A percentile compares a stretch with the other conserved stretches of the same genome.
Conservation (phyloP, 2,797 vertebrate species). For the Sebastes reedi region DNA sequence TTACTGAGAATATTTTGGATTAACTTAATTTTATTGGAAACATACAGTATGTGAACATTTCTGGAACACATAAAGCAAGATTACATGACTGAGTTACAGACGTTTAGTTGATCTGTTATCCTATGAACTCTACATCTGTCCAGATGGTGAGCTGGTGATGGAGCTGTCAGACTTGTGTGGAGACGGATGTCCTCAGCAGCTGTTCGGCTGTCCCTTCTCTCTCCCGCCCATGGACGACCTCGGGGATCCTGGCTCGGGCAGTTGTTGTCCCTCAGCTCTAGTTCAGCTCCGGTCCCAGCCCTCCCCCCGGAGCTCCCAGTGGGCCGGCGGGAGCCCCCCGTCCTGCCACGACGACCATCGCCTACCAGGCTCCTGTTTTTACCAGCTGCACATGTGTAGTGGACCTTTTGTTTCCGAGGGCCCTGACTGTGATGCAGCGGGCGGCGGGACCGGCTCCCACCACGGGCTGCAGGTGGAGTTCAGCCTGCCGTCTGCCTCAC, state of each 20-base stretch:
- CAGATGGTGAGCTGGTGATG: constrained; percentile 71
- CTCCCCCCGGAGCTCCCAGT: constrained; percentile 46
- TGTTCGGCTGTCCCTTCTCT: constrained; percentile 64
- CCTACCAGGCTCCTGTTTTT: constrained; percentile 73
- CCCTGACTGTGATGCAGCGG: constrained; percentile 25
- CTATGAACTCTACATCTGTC: not conserved
- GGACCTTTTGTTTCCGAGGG: constrained; percentile 71
- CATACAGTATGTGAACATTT: not conserved
- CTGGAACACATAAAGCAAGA: not conserved
- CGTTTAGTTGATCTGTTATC: not conserved
- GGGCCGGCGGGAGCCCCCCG: constrained; percentile 38
- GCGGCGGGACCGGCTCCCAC: constrained; percentile 36
- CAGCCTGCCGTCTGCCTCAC: constrained; percentile 70
- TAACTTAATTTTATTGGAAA: not conserved
- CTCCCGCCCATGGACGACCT: constrained; percentile 57
- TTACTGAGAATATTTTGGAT: not conserved
- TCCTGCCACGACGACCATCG: constrained; percentile 45
- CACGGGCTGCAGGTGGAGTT: constrained; percentile 84
- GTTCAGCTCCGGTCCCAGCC: constrained; percentile 54
- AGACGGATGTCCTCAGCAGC: constrained; percentile 61
- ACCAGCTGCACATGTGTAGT: constrained; percentile 65
- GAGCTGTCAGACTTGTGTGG: constrained; percentile 63
- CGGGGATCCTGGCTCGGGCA: constrained; percentile 44
- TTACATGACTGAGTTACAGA: not conserved
- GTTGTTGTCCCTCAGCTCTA: constrained; percentile 36